These are phyloP conservation scores for Orycteropus afer DNA, from an alignment of 2,113 vertebrate species.

Conservation along the genomic window DNA sequence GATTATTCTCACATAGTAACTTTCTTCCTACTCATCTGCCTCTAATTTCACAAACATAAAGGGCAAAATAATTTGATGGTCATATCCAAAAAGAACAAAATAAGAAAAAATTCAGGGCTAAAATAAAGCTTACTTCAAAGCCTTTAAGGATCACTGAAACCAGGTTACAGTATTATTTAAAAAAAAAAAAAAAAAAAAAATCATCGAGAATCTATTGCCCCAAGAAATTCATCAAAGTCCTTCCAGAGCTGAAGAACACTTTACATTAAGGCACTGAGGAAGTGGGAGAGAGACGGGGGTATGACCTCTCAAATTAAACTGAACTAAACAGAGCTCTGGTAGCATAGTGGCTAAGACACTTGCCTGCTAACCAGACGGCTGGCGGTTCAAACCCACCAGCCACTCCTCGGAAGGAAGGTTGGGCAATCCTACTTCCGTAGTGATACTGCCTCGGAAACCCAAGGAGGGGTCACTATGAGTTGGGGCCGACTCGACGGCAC, in stretches of 20 bases:
- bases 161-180: too few species aligned
- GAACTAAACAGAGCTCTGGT: too few species aligned
- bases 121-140: constrained; percentile 39
- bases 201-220: too few species aligned
- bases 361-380: too few species aligned
- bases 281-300: rapidly evolving
- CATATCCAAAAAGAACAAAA: constrained; percentile 30
- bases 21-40: constrained; percentile 33
- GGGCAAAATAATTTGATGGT: constrained; percentile 19
- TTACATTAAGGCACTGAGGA: neutral
- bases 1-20: constrained; percentile 50
- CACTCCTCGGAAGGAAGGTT: too few species aligned
- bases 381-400: too few species aligned
- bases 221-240: constrained; percentile 15
- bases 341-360: too few species aligned
- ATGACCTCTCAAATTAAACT: neutral
- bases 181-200: neutral
- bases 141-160: neutral
- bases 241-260: constrained; percentile 35
- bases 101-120: neutral
- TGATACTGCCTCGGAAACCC: too few species aligned
- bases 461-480: too few species aligned
- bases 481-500: too few species aligned
- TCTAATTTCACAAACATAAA: constrained; percentile 41
- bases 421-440: too few species aligned